A percentile compares a stretch with the other conserved stretches of the same genome.
These are phyloP conservation scores for Peromyscus attwateri DNA, from an alignment of 2,797 vertebrate species.

Conservation along the genomic window DNA sequence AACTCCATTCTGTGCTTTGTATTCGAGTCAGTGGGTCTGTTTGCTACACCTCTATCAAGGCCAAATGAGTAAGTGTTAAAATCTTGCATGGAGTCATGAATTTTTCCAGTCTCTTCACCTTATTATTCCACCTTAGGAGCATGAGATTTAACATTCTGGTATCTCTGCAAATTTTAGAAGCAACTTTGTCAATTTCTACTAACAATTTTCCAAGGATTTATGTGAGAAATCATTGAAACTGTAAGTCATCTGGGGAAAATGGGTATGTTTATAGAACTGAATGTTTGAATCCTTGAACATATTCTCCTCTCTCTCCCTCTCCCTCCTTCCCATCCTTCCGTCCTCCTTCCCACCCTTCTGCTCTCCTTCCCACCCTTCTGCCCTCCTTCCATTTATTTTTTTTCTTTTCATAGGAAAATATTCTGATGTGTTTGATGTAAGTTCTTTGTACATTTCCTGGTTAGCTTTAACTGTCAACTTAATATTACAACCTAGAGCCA, in stretches of 20 bases:
- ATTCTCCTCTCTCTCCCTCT: neutral
- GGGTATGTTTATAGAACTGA: neutral
- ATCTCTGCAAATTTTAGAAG: conserved; percentile 62
- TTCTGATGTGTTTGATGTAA: neutral
- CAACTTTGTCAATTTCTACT: conserved; percentile 25
- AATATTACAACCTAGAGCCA: neutral
- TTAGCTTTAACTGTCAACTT: neutral
- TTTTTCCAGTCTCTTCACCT: conserved; percentile 42
- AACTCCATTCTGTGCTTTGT: neutral
- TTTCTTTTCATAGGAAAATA: neutral
- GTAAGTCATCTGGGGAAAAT: conserved; percentile 44
- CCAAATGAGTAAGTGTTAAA: neutral
- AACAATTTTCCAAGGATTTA: conserved; percentile 38
- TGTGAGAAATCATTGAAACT: conserved; percentile 49
- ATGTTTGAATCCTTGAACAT: neutral
- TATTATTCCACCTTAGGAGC: conserved; percentile 6
- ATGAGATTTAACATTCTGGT: conserved; percentile 60
- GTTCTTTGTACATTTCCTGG: neutral
- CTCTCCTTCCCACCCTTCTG: neutral
- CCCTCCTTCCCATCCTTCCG: neutral
- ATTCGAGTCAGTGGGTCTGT: neutral
- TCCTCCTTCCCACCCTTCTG: neutral
- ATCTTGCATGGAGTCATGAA: neutral
- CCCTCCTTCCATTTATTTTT: neutral
- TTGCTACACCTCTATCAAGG: neutral